A percentile compares a stretch with the other conserved stretches of the same genome.
These are phyloP conservation scores for Anticlea derivata DNA, from an alignment of 2,888 invertebrate genomes.

Conservation along the genomic window DNA sequence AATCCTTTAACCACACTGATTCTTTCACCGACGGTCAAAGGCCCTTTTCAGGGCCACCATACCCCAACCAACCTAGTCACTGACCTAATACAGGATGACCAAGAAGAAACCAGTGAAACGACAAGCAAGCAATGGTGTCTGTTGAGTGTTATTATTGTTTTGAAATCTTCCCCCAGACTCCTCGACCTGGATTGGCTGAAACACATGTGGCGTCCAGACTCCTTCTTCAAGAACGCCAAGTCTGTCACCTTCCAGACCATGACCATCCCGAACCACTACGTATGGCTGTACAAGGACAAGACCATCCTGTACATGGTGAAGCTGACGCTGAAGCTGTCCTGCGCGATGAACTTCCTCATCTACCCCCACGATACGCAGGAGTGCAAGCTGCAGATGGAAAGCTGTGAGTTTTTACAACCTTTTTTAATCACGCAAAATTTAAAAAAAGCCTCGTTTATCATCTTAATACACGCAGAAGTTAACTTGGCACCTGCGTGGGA, in stretches of 20 bases:
- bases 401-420: slow-evolving; percentile 87
- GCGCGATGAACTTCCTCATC: slow-evolving; percentile 97
- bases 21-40: too few species aligned
- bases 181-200: slow-evolving; percentile 95
- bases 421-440: too few species aligned
- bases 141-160: too few species aligned
- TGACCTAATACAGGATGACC: too few species aligned
- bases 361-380: slow-evolving; percentile 98
- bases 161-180: slow-evolving; percentile 74
- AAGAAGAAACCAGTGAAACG: too few species aligned
- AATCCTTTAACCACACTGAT: too few species aligned
- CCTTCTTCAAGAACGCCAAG: slow-evolving; percentile 97
- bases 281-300: slow-evolving; percentile 91
- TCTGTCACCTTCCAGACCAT: slow-evolving; percentile 97
- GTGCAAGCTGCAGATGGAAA: slow-evolving; percentile 97
- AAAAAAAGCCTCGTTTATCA: too few species aligned
- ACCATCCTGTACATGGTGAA: slow-evolving; percentile 88
- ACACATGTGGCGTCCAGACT: slow-evolving; percentile 97
- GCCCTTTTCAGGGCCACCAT: too few species aligned
- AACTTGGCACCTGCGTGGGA: too few species aligned
- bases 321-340: slow-evolving; percentile 93
- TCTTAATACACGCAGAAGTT: too few species aligned
- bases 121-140: too few species aligned
- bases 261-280: slow-evolving; percentile 97
- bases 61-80: too few species aligned